A percentile compares a stretch with the other conserved stretches of the same genome.
Evolutionary conservation across 2,113 vertebrate species (phyloP).

Genomic region (Emydocephalus ijimae): DNA sequence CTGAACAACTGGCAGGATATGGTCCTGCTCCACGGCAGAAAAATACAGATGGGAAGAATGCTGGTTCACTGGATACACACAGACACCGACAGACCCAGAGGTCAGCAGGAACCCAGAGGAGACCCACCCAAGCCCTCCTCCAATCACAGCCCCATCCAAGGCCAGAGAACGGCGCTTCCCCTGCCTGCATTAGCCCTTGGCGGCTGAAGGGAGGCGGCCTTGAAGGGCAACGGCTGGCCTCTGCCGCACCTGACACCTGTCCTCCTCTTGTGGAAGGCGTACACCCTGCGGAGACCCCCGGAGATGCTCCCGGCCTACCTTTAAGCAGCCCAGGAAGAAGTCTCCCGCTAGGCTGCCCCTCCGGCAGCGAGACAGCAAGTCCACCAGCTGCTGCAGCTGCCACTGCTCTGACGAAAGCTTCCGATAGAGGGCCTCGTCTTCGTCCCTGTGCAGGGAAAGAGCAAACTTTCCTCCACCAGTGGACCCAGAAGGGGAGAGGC

Average conservation of each 20-base stretch:
- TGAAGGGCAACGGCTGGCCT: background rate
- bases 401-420: constrained; percentile 85
- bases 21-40: background rate
- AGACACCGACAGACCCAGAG: no score
- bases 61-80: background rate
- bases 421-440: constrained; percentile 86
- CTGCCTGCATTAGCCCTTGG: background rate
- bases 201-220: background rate
- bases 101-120: background rate
- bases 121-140: no score
- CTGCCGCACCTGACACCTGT: background rate
- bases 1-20: background rate
- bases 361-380: constrained; percentile 79
- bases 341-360: constrained; percentile 82
- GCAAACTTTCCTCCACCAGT: background rate
- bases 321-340: constrained; percentile 87
- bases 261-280: background rate
- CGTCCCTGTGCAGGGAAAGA: constrained; percentile 66
- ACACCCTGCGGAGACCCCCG: background rate
- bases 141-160: background rate
- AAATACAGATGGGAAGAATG: background rate
- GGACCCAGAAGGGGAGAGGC: background rate
- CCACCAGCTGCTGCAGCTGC: constrained; percentile 78
- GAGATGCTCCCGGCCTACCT: constrained; percentile 65
- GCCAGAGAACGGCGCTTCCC: no score